Evolutionary conservation across 2,113 vertebrate species (phyloP), one percentile per base, ranked within the genome.

Genomic region (Hepsetus odoe): DNA sequence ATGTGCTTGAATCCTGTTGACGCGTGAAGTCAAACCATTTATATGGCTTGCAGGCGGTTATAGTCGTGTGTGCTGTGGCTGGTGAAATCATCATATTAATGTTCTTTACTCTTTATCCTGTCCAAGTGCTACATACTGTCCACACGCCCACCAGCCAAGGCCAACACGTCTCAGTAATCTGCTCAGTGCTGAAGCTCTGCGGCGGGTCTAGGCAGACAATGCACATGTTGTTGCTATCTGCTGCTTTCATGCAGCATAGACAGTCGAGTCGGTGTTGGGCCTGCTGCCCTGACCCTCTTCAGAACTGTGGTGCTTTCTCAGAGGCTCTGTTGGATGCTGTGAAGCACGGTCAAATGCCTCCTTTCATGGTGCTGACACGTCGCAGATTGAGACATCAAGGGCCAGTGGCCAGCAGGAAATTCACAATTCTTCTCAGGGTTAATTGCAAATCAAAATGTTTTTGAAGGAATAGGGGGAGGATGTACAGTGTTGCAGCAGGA

Each of bases 341-440:
- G 74, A 61, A 68, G 18, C 92, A 90, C 92, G 90, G 93, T 93
- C 92, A 95, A 95, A 91, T 90, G 77, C 85, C 88, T 85, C 91
- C 94, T 95, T 98, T 98, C 96, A 96, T 84, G 83, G 90, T 81
- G 80, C 93, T 97, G 95, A 97, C 96, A 95, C 90, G 87, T 90
- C 76, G 94, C 94, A 95, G 96, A 99, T 98, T 97, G 96, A 98
- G 96, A 97, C 94, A 90, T 98, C 94, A 95, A 93, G 92, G 92
- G 72, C 86, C 84, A 92, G 92, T 87, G 91, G 91, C 92, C 94
- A 92, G 94, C 91, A 91, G 93, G 94, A 95, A 96, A 96, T 96
- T 95, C 96, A 93, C 92, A 91, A 95, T 95, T 95, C 95, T 94
- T 95, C 94, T 95, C 89, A 86, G n/a, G 91, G 91, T 95, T 98